A percentile compares a stretch with the other conserved stretches of the same genome.
Conservation (phyloP, 2,888 invertebrate species). For the Mongoloraphidia duomilia region DNA sequence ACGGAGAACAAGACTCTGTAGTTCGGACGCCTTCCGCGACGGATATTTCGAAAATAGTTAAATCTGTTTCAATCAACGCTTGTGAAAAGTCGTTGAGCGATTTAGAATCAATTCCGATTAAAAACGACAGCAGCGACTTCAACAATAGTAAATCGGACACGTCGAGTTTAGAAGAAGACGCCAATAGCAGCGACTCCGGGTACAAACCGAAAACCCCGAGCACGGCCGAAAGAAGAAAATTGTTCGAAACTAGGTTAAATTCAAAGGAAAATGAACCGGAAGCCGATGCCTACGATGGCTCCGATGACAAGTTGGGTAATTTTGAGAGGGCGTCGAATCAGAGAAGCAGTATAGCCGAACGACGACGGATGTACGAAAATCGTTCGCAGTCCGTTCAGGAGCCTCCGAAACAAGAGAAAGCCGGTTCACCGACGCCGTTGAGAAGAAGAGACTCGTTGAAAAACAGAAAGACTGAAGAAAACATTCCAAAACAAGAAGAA, state of each 20-base stretch:
- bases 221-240: slow-evolving; percentile 64
- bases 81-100: neutral
- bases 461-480: slow-evolving; percentile 42
- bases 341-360: slow-evolving; percentile 61
- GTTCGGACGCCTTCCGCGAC: slow-evolving; percentile 21
- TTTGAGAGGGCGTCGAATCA: slow-evolving; percentile 46
- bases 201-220: slow-evolving; percentile 61
- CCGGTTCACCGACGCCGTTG: slow-evolving; percentile 56
- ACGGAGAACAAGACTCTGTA: slow-evolving; percentile 23
- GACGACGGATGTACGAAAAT: slow-evolving; percentile 61
- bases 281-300: slow-evolving; percentile 31
- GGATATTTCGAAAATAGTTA: slow-evolving; percentile 27
- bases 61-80: slow-evolving; percentile 9
- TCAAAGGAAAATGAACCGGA: slow-evolving; percentile 27
- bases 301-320: slow-evolving; percentile 33
- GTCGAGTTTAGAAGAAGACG: slow-evolving; percentile 45
- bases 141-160: slow-evolving; percentile 46
- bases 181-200: slow-evolving; percentile 46
- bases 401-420: slow-evolving; percentile 41
- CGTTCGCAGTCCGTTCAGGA: slow-evolving; percentile 54
- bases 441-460: slow-evolving; percentile 58
- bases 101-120: slow-evolving; percentile 6
- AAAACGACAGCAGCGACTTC: slow-evolving; percentile 9
- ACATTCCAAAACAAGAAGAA: slow-evolving; percentile 25
- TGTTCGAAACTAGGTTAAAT: slow-evolving; percentile 41